Evolutionary conservation across 2,113 vertebrate species (phyloP), one percentile per base, ranked within the genome.

Genomic region (Apteryx mantelli): DNA sequence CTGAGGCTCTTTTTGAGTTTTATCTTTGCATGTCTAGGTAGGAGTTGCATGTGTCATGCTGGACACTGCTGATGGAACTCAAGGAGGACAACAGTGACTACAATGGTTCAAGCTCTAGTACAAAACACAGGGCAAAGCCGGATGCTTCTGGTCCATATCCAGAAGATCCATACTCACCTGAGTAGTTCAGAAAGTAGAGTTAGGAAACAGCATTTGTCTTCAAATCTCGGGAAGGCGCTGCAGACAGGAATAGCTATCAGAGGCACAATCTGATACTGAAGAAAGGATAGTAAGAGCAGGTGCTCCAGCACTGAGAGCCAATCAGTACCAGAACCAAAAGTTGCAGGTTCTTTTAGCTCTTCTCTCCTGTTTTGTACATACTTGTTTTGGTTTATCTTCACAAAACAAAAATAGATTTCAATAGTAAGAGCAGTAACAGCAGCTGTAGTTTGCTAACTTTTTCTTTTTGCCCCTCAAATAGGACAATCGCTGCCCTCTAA

Each of bases 381-480:
- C 13, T 50, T 89, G 26, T 83, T 94, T 91, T 92, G 19, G 40
- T 91, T 88, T 91, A 81, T 64, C 64, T 64, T 82, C 73, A 88
- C 24, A 42, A 89, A 93, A 50, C 20, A 68, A 83, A 93, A 94
- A 77, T 63, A 71, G 32, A 84, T 86, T 93, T 84, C 73, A 83
- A 14, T 13, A 92, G 24, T 55, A 89, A 32, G 55, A 86, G 32
- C 48, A 89, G 40, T 53, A 86, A 32, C 15, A 89, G 63, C 53
- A 74, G 36, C 42, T 82, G 30, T 58, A 80, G 61, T 81, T 50
- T 17, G 76, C 5, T 64, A 83, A 75, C 32, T 86, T 86, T 88
- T 88, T 36, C 19, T 68, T 93, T 81, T 53, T 89, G 52, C 25
- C 42, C 38, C 71, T 91, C 46, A 68, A 74, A 79, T 3, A 83